Evolutionary conservation across 2,797 vertebrate species (phyloP).

Genomic region (Siniperca scherzeri): DNA sequence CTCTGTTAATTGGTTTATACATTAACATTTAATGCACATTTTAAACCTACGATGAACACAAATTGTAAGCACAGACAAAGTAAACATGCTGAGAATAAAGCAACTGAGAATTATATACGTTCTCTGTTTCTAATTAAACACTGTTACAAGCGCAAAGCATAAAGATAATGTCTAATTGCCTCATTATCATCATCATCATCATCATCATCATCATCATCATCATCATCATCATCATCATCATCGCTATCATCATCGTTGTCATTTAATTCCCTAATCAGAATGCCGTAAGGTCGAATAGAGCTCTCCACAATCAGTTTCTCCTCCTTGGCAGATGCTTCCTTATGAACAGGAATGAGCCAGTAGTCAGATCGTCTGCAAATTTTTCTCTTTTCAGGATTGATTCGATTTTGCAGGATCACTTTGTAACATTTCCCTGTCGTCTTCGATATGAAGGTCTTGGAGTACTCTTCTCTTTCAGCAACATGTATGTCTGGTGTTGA

Average conservation of each 20-base stretch:
- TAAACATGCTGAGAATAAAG: too few species aligned
- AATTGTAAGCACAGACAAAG: too few species aligned
- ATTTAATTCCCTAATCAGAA: constrained; percentile 23
- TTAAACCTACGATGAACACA: too few species aligned
- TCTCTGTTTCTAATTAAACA: too few species aligned
- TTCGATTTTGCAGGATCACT: constrained; percentile 55
- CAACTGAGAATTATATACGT: too few species aligned
- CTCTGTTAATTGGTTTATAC: too few species aligned
- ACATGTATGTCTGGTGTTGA: constrained; percentile 39
- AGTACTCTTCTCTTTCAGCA: neutral
- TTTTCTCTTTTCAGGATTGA: constrained; percentile 11
- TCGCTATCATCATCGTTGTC: neutral
- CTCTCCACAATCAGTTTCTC: constrained; percentile 24
- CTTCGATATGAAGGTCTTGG: constrained; percentile 20
- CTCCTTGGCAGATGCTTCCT: accelerated
- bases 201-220: neutral
- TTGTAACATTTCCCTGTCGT: constrained; percentile 35
- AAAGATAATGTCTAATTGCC: too few species aligned
- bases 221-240: neutral
- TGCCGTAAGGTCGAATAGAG: constrained; percentile 38
- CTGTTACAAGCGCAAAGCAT: too few species aligned
- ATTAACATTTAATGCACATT: too few species aligned
- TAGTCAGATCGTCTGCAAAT: neutral
- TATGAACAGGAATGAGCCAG: constrained; percentile 10
- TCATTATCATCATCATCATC: neutral